phyloP scores from a whole-genome alignment of 2,113 vertebrate genomes.

The Eretmochelys imbricata region DNA sequence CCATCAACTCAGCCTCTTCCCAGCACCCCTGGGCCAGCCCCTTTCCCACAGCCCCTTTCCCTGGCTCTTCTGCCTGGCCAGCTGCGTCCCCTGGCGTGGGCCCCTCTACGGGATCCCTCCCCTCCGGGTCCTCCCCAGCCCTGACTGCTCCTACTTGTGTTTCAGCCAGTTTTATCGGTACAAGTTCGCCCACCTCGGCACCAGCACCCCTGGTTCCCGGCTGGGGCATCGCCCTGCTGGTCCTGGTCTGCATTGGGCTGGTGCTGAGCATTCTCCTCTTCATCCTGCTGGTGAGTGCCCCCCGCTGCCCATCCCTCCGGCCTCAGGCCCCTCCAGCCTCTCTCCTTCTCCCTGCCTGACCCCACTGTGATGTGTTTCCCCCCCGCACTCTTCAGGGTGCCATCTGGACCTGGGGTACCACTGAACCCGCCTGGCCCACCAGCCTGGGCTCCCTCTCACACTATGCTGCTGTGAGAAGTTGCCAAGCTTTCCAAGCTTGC shows the following conservation, averaged over 20 bases:
- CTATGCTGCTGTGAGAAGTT: too few relatives aligned
- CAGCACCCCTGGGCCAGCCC: accelerated
- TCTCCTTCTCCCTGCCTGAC: too few relatives aligned
- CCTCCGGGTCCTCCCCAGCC: accelerated
- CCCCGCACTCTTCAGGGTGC: too few relatives aligned
- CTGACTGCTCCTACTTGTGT: neutral
- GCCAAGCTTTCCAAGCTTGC: too few relatives aligned
- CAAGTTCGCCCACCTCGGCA: neutral
- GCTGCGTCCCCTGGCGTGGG: neutral
- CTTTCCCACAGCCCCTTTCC: accelerated
- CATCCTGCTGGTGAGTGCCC: slow-evolving; percentile 75
- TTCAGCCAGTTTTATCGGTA: neutral
- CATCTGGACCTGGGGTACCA: too few relatives aligned
- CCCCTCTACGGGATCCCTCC: neutral
- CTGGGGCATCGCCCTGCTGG: slow-evolving; percentile 88
- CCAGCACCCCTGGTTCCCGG: slow-evolving; percentile 60
- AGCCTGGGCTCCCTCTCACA: too few relatives aligned
- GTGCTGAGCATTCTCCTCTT: slow-evolving; percentile 77
- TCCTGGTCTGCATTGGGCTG: slow-evolving; percentile 80
- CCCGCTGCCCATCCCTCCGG: neutral
- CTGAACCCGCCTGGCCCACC: too few relatives aligned
- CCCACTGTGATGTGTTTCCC: too few relatives aligned
- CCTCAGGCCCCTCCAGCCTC: neutral
- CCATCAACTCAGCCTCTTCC: neutral
- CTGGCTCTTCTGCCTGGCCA: neutral